These are phyloP conservation scores for Sula dactylatra DNA, from an alignment of 2,113 vertebrate genomes.

Conservation along the genomic window DNA sequence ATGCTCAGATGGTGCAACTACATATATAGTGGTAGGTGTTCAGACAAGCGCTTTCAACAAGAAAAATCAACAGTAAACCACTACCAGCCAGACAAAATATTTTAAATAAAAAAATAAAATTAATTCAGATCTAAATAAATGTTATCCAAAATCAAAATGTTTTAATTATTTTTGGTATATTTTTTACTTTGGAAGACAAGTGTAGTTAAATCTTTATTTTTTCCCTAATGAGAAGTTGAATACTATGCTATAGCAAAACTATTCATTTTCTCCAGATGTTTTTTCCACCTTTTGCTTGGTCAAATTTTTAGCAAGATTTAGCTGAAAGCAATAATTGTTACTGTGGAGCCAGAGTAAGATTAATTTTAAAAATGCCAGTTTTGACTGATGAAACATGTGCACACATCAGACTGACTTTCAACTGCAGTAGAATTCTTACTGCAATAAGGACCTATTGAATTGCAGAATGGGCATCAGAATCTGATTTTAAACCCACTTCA, in stretches of 20 bases:
- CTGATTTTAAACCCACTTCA: not conserved
- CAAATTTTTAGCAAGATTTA: not conserved
- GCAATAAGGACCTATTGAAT: not conserved
- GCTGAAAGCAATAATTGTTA: not conserved
- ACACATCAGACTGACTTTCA: not conserved
- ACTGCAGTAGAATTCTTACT: not conserved
- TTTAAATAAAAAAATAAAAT: not conserved
- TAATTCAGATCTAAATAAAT: not conserved
- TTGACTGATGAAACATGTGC: not conserved
- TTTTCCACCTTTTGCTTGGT: not conserved
- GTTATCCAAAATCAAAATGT: not conserved
- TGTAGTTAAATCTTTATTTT: not conserved
- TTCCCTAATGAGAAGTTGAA: not conserved
- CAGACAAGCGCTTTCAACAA: not conserved
- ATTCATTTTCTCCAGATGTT: not conserved
- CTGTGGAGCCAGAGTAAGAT: not conserved
- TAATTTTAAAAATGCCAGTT: not conserved
- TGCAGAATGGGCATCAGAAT: not conserved
- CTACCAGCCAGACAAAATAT: not conserved
- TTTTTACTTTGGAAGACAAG: not conserved
- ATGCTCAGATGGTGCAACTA: not conserved
- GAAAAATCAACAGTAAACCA: not conserved
- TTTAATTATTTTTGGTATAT: not conserved
- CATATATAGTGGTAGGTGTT: not conserved
- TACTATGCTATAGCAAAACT: not conserved